These are phyloP conservation scores for Papilio dardanus DNA, from an alignment of 1,140 invertebrate species.

Conservation along the genomic window DNA sequence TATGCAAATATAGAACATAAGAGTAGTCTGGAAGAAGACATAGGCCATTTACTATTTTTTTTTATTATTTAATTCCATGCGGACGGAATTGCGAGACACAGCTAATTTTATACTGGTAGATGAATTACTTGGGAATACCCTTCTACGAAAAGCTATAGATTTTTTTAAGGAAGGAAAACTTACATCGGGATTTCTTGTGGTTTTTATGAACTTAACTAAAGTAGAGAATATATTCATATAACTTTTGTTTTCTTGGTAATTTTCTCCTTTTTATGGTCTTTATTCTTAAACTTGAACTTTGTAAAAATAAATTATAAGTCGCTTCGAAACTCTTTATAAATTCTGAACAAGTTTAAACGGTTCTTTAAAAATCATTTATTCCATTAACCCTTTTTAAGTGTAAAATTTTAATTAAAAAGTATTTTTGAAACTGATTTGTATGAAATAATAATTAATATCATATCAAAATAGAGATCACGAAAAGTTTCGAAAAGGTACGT, in stretches of 20 bases:
- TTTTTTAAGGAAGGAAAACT: not conserved
- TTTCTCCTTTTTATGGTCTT: not conserved
- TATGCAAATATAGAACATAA: too few relatives aligned
- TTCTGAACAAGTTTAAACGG: conserved; percentile 10
- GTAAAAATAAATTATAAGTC: not conserved
- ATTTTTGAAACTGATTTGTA: too few relatives aligned
- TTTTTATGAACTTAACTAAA: not conserved
- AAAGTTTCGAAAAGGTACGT: too few relatives aligned
- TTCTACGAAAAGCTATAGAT: too few relatives aligned
- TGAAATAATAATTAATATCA: too few relatives aligned
- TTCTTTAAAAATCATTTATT: conserved; percentile 23
- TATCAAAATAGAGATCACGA: too few relatives aligned
- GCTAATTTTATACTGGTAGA: not conserved
- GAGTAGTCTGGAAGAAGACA: too few relatives aligned
- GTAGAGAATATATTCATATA: not conserved
- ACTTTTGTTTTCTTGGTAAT: not conserved
- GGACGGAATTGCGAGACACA: too few relatives aligned
- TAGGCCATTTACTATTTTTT: too few relatives aligned
- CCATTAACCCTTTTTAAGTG: not conserved
- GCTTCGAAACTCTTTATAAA: not conserved
- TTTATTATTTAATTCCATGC: too few relatives aligned
- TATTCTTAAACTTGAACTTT: not conserved
- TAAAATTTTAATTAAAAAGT: not conserved
- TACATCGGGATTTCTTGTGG: not conserved
- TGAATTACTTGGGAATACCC: not conserved